Base-by-base conservation (phyloP, 2,113 vertebrate species). In the Gulo gulo region DNA sequence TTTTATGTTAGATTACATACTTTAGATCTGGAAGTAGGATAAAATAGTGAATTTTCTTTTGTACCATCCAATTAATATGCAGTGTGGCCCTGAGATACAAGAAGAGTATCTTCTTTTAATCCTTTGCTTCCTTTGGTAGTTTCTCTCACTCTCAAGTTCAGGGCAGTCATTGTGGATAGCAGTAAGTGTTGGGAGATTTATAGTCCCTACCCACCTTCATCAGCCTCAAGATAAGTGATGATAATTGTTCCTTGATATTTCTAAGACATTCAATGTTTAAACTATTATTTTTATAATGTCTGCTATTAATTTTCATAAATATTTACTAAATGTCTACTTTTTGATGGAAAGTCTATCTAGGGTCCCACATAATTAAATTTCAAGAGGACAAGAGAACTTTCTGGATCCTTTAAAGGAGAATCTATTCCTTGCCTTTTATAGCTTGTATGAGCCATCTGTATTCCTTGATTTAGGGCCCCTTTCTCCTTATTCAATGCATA, bases 151-250 rank as follows among this genome's bases (percentile, higher is more conserved):
- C 20, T 74, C 14, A 50, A 34, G 39, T 39, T 50, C 18, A 61
- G 14, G 63, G 2, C 7, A 80, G 0, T 8, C 47, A 65, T n/a
- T 26, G 31, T 6, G 39, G 24, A 29, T 1, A 74, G 11, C 4
- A 34, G 21, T 15, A 85, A 36, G 2, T 29, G 12, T 31, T 63
- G 34, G 1, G 34, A 50, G 24, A 65, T 45, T 52, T 55, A 10
- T 55, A 26, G 15, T n/a, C 0, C 1, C 20, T 47, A 1, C 1
- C 24, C 36, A 0, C 52, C 34, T 71, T 79, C 23, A n/a, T 52
- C 24, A 55, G 4, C 1, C 23, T 87, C 23, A 18, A 4, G 2
- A 8, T 65, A 14, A 55, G 6, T 91, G 71, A 78, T 57, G 5
- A 0, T 36, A 76, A 34, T 65, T 96, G 14, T 55, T 93, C 81